Evolutionary conservation across 2,888 invertebrate genomes (phyloP).

Genomic region (Nemotelus pantherinus): DNA sequence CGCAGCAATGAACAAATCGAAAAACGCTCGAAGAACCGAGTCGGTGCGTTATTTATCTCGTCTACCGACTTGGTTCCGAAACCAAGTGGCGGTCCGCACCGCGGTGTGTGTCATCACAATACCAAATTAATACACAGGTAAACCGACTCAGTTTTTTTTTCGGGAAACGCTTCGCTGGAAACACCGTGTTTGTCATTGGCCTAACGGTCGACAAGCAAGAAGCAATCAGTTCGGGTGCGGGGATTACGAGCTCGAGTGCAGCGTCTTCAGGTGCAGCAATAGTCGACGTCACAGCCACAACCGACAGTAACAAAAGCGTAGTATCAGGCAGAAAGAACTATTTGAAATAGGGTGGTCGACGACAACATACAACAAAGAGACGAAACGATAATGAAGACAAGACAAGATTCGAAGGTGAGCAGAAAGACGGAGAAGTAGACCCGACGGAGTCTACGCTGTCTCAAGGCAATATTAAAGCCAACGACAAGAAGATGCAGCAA

Average conservation of each 20-base stretch:
- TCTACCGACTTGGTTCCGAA: too few relatives aligned
- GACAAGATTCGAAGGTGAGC: constrained; percentile 53
- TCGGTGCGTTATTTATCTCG: too few relatives aligned
- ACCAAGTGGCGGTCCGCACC: too few relatives aligned
- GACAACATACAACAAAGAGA: constrained; percentile 28
- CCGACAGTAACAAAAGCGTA: constrained; percentile 54
- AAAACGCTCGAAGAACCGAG: too few relatives aligned
- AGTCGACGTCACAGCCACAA: constrained; percentile 47
- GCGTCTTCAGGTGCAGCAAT: constrained; percentile 33
- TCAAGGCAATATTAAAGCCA: not conserved
- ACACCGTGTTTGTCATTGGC: too few relatives aligned
- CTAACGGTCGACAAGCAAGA: too few relatives aligned
- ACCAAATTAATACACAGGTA: too few relatives aligned
- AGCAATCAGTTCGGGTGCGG: too few relatives aligned
- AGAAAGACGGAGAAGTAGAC: constrained; percentile 58
- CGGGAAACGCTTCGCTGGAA: too few relatives aligned
- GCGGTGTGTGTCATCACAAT: too few relatives aligned
- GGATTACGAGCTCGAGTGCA: constrained; percentile 23
- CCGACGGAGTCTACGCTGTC: not conserved
- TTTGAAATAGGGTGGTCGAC: constrained; percentile 4
- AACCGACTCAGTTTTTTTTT: too few relatives aligned
- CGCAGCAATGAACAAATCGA: too few relatives aligned
- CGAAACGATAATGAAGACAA: constrained; percentile 42
- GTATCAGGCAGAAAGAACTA: constrained; percentile 54
- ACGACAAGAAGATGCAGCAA: constrained; percentile 36